Evolutionary conservation across 2,797 vertebrate species (phyloP).

Genomic region (Harpagifer antarcticus): DNA sequence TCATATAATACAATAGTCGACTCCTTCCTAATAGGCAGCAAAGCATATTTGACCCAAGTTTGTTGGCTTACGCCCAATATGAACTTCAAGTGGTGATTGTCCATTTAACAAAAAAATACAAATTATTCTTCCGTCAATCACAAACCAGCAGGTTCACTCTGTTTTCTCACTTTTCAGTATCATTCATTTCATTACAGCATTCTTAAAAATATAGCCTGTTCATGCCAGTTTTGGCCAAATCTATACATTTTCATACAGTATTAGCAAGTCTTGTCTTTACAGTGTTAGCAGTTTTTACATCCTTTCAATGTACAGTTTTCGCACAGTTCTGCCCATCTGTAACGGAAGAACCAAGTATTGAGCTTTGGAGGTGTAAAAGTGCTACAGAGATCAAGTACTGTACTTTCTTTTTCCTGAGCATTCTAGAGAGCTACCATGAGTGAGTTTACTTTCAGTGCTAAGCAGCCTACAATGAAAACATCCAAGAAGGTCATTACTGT

Average conservation of each 20-base stretch:
- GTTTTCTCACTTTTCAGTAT: constrained; percentile 42
- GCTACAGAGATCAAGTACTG: constrained; percentile 61
- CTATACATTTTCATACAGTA: constrained; percentile 74
- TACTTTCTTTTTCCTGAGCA: constrained; percentile 75
- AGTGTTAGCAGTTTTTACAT: constrained; percentile 57
- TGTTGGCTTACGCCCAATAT: constrained; percentile 39
- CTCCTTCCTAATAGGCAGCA: constrained; percentile 53
- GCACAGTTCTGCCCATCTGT: constrained; percentile 55
- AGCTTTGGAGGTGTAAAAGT: constrained; percentile 36
- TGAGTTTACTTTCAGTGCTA: constrained; percentile 51
- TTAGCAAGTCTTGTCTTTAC: constrained; percentile 50
- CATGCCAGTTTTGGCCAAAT: constrained; percentile 46
- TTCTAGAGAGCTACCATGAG: constrained; percentile 58
- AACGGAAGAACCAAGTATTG: constrained; percentile 48
- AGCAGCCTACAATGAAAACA: constrained; percentile 47
- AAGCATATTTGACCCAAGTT: constrained; percentile 49
- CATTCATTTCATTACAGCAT: constrained; percentile 51
- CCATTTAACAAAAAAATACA: constrained; percentile 63
- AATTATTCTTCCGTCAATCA: constrained; percentile 23
- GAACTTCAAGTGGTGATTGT: constrained; percentile 58
- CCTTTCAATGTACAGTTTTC: constrained; percentile 52
- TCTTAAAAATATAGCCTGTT: constrained; percentile 74
- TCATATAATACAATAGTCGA: constrained; percentile 54
- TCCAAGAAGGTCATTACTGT: constrained; percentile 19
- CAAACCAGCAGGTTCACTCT: constrained; percentile 50